These are phyloP conservation scores for Drosophila melanica DNA, from an alignment of 1,140 invertebrate genomes.

Conservation along the genomic window DNA sequence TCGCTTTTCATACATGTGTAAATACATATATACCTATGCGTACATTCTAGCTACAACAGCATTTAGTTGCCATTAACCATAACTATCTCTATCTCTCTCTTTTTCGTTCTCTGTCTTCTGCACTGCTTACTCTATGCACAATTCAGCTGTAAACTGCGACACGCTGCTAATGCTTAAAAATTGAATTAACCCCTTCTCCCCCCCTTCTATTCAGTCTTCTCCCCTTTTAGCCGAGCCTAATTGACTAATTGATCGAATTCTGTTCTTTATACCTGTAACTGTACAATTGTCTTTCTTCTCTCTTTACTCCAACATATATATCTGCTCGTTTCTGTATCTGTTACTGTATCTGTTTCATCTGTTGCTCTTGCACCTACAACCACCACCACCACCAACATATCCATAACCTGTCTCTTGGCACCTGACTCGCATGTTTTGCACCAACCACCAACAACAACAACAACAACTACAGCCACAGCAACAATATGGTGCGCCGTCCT, in stretches of 20 bases:
- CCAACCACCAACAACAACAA: constrained; percentile 64
- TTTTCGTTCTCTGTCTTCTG: constrained; percentile 21
- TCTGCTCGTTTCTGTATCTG: constrained; percentile 36
- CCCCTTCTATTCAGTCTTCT: neutral
- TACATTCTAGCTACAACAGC: constrained; percentile 24
- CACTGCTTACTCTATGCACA: constrained; percentile 53
- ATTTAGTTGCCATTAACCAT: constrained; percentile 48
- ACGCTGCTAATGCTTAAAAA: constrained; percentile 36
- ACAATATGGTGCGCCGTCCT: constrained; percentile 66
- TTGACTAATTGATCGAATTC: constrained; percentile 8
- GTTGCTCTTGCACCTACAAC: constrained; percentile 54
- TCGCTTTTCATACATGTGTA: constrained; percentile 17
- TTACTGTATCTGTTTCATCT: constrained; percentile 45
- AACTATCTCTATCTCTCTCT: constrained; percentile 27
- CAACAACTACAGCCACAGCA: constrained; percentile 78
- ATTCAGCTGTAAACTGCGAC: constrained; percentile 76
- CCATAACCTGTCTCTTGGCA: constrained; percentile 72
- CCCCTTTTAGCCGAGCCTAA: neutral
- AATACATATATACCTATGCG: constrained; percentile 15
- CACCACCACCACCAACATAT: constrained; percentile 51
- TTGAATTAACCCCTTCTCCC: neutral
- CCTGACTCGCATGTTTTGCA: constrained; percentile 38
- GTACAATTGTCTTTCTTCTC: constrained; percentile 42
- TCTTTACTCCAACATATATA: no score
- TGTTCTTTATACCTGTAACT: constrained; percentile 42